Percentiles rank a stretch among this genome's conserved stretches.
Conservation (phyloP, 2,113 vertebrate species). For the Merops nubicus region DNA sequence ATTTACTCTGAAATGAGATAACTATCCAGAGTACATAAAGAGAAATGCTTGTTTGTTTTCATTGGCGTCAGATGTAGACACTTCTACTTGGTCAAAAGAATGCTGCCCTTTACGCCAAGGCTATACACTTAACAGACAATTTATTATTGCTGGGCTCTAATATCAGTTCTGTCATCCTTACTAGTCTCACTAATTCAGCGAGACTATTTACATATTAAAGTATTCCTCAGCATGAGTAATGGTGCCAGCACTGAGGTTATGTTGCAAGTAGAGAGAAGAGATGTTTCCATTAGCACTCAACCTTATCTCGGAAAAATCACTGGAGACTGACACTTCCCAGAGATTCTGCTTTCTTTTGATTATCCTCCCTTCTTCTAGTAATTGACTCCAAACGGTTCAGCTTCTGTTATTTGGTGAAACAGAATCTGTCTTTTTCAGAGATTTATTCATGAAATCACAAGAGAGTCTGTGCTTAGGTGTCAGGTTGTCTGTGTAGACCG, state of each 20-base stretch:
- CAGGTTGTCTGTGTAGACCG: not conserved
- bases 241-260: constrained; percentile 3
- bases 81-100: not conserved
- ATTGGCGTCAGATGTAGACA: not conserved
- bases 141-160: not conserved
- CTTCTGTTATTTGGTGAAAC: constrained; percentile 1
- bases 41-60: not conserved
- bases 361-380: constrained; percentile 9
- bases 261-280: not conserved
- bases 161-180: constrained; percentile 15
- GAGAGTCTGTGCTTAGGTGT: not conserved
- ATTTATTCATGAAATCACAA: not conserved
- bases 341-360: constrained; percentile 26
- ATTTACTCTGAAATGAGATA: not conserved
- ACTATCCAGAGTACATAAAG: not conserved
- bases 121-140: not conserved
- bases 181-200: not conserved
- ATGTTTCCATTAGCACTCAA: constrained; percentile 1
- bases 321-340: not conserved
- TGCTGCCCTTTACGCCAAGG: not conserved
- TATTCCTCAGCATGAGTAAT: constrained; percentile 36
- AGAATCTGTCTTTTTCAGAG: not conserved
- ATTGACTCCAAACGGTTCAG: constrained; percentile 1
- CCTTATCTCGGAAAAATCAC: constrained; percentile 30
- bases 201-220: constrained; percentile 42